Conservation (phyloP, 2,888 invertebrate genomes). For the Conchocele bisecta region DNA sequence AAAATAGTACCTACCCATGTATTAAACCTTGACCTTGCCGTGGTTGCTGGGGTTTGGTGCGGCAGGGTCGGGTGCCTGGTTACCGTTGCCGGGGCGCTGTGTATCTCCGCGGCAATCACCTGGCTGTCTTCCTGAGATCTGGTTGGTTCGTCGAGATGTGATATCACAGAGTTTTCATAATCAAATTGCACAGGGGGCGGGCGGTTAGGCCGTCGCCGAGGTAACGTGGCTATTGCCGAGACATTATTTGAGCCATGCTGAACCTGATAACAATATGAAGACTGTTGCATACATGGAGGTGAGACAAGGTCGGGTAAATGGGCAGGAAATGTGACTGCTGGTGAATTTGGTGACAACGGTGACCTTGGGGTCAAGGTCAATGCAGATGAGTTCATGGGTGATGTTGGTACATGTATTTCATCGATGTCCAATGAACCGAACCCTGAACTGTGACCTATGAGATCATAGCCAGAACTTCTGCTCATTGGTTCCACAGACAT, state of each 20-base stretch:
- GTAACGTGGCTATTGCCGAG: slow-evolving; percentile 76
- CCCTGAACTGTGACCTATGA: slow-evolving; percentile 39
- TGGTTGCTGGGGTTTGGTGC: slow-evolving; percentile 30
- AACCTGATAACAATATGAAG: slow-evolving; percentile 14
- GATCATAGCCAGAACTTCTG: slow-evolving; percentile 42
- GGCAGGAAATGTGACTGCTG: slow-evolving; percentile 57
- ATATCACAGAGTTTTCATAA: slow-evolving; percentile 50
- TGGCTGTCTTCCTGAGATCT: slow-evolving; percentile 29
- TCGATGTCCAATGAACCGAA: slow-evolving; percentile 26
- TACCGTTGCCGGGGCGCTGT: slow-evolving; percentile 55
- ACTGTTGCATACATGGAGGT: slow-evolving; percentile 65
- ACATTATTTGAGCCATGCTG: slow-evolving; percentile 65
- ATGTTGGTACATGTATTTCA: slow-evolving; percentile 30
- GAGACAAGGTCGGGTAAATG: slow-evolving; percentile 65
- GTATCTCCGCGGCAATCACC: slow-evolving; percentile 50
- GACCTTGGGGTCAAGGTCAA: slow-evolving; percentile 81
- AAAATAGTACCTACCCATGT: slow-evolving; percentile 49
- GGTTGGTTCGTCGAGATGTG: slow-evolving; percentile 34
- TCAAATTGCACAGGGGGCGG: slow-evolving; percentile 45
- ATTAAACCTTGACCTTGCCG: slow-evolving; percentile 47
- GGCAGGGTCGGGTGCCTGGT: slow-evolving; percentile 21
- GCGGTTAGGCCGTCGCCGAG: slow-evolving; percentile 59
- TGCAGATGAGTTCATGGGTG: slow-evolving; percentile 67
- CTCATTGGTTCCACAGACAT: slow-evolving; percentile 55
- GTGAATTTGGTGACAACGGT: slow-evolving; percentile 68